Percentiles rank a stretch among this genome's conserved stretches.
Conservation (phyloP, 92 coral and sea anemone species). For the Blastomussa wellsi region DNA sequence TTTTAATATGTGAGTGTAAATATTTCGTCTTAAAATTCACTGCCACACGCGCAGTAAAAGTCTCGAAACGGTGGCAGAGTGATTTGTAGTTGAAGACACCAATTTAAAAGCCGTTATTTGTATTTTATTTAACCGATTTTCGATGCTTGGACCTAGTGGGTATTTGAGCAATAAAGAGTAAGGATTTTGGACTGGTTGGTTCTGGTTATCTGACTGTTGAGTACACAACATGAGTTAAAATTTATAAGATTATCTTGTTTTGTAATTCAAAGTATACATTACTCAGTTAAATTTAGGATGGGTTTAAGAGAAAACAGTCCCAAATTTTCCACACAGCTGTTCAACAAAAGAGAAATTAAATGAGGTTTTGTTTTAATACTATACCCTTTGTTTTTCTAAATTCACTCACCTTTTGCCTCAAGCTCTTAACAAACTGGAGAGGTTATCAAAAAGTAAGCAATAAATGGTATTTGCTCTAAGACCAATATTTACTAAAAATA, state of each 20-base stretch:
- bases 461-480: constrained; percentile 9
- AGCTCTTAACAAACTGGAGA: constrained; percentile 1
- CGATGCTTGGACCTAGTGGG: too few species aligned
- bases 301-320: neutral
- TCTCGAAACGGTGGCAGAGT: neutral
- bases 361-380: neutral
- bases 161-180: neutral
- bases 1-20: neutral
- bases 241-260: neutral
- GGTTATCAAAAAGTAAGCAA: constrained; percentile 2
- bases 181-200: neutral
- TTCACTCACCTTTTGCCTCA: neutral
- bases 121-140: too few species aligned
- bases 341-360: neutral
- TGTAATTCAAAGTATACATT: neutral
- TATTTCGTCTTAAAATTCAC: neutral
- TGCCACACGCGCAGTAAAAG: neutral
- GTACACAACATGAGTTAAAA: neutral
- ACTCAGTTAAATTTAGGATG: neutral
- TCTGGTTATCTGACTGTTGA: neutral
- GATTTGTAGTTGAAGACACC: neutral
- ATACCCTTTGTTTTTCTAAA: neutral
- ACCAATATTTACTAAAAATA: neutral
- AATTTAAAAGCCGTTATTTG: too few species aligned
- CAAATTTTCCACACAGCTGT: neutral